Conservation (phyloP, 2,888 invertebrate genomes). For the Apotomis betuletana region DNA sequence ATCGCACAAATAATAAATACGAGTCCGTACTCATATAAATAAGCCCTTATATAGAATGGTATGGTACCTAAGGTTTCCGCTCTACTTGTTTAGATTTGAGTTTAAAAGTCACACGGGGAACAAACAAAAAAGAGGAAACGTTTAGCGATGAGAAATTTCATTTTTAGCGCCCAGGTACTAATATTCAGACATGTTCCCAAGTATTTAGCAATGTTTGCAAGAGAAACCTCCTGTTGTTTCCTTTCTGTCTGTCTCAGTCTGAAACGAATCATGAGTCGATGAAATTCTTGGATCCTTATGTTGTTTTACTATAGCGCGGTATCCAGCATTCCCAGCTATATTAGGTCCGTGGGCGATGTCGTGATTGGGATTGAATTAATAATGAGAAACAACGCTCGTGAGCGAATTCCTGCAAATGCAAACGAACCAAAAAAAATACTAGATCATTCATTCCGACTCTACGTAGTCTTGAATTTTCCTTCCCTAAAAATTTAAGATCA, state of each 20-base stretch:
- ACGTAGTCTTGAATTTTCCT: not conserved
- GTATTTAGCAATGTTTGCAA: constrained; percentile 7
- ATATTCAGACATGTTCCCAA: constrained; percentile 9
- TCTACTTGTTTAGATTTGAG: not conserved
- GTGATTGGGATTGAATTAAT: constrained; percentile 81
- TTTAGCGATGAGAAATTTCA: not conserved
- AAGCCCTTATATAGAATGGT: not conserved
- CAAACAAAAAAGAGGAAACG: not conserved
- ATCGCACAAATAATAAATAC: constrained; percentile 24
- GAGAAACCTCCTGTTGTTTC: constrained; percentile 41
- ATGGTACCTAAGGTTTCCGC: not conserved
- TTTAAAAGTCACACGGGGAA: not conserved
- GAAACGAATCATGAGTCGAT: not conserved
- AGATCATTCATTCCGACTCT: constrained; percentile 54
- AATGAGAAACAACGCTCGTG: constrained; percentile 67
- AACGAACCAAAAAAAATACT: constrained; percentile 66
- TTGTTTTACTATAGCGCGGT: constrained; percentile 42
- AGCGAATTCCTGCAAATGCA: constrained; percentile 71
- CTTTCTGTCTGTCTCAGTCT: constrained; percentile 54
- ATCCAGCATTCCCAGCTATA: constrained; percentile 53
- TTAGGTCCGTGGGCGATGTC: constrained; percentile 75
- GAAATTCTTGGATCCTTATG: constrained; percentile 1
- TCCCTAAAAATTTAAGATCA: too few relatives aligned
- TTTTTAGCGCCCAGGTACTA: not conserved
- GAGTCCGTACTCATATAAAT: not conserved